These are phyloP conservation scores for Dione juno DNA, from an alignment of 2,888 invertebrate genomes.

Conservation along the genomic window DNA sequence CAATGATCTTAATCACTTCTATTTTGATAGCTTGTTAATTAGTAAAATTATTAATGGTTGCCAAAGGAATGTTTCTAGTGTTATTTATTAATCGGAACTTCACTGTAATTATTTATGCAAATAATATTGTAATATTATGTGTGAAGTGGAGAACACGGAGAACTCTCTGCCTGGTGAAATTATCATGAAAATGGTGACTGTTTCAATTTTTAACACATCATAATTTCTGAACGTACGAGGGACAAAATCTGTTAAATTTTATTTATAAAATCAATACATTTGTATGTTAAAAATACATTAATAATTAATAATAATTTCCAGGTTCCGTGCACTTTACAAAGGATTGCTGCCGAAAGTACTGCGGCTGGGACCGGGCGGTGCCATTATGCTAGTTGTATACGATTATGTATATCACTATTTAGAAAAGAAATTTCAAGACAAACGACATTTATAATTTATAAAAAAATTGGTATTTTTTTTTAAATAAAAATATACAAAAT, in stretches of 20 bases:
- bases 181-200: too few species aligned
- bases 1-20: constrained; percentile 36
- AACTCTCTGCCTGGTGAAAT: neutral
- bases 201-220: too few species aligned
- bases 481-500: neutral
- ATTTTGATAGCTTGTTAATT: constrained; percentile 26
- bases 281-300: neutral
- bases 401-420: constrained; percentile 92
- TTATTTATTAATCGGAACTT: neutral
- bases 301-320: constrained; percentile 64
- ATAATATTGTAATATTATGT: neutral
- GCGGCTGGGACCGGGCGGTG: constrained; percentile 96
- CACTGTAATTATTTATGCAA: neutral
- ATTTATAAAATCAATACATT: neutral
- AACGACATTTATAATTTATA: constrained; percentile 36
- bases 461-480: neutral
- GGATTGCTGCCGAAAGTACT: constrained; percentile 95
- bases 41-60: constrained; percentile 22
- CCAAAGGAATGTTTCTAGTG: neutral
- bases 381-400: constrained; percentile 96
- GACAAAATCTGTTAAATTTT: too few species aligned
- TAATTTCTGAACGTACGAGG: too few species aligned
- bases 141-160: neutral
- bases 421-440: constrained; percentile 68
- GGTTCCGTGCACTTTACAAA: constrained; percentile 94